Conservation (phyloP, 2,113 vertebrate species). For the Bothrops jararaca region DNA sequence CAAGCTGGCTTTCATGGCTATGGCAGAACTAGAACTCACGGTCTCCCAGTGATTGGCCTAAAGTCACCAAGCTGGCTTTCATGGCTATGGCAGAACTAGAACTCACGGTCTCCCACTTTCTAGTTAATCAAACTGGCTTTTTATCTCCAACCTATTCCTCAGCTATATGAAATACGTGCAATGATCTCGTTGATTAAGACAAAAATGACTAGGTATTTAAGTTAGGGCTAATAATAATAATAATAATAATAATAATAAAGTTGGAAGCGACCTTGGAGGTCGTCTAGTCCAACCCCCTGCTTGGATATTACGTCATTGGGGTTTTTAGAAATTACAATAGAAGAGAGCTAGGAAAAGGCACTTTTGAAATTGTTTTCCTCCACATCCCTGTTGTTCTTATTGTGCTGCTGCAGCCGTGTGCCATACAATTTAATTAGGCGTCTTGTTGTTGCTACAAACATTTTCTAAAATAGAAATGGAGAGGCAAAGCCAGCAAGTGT, state of each 20-base stretch:
- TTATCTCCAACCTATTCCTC: neutral
- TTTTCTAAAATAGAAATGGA: slow-evolving; percentile 58
- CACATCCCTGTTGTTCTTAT: slow-evolving; percentile 26
- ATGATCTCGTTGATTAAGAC: neutral
- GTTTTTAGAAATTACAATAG: slow-evolving; percentile 6
- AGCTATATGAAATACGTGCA: neutral
- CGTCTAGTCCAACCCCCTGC: no score
- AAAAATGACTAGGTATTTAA: neutral
- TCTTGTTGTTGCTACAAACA: slow-evolving; percentile 29
- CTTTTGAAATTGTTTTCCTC: slow-evolving; percentile 8
- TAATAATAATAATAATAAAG: no score
- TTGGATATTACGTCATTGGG: neutral
- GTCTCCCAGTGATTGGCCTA: no score
- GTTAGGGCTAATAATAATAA: no score
- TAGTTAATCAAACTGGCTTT: neutral
- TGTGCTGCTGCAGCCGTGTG: slow-evolving; percentile 13
- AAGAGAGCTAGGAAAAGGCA: neutral
- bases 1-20: neutral
- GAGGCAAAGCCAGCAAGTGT: slow-evolving; percentile 46
- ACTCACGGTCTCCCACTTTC: neutral
- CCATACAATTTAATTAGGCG: slow-evolving; percentile 8
- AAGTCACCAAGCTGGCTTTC: neutral
- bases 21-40: no score
- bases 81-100: neutral
- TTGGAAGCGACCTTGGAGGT: no score